Evolutionary conservation across 2,113 vertebrate genomes (phyloP), one percentile per base, ranked within the genome.

Genomic region (Pachycephala philippinensis): DNA sequence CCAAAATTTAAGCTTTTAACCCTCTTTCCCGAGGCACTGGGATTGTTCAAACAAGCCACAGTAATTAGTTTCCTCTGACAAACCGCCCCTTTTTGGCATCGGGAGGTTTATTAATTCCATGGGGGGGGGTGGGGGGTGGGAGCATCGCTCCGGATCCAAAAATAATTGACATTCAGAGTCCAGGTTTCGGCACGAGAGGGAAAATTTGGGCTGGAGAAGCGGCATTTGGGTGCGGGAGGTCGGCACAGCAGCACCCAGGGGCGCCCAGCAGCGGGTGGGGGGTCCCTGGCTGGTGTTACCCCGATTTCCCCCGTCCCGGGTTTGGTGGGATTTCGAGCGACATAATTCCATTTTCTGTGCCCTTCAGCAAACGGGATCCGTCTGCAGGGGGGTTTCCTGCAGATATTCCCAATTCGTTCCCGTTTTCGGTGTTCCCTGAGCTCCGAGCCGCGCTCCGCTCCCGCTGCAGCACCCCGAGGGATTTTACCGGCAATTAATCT

Each of bases 31-130:
- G 9, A 93, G 95, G 95, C 89, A 2, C 49, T 80, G 75, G 86
- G 88, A 52, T 83, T 93, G 95, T 95, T 86, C 89, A 84, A 90
- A 96, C 95, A 94, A 90, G 95, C 89, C 94, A 70, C 81, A 88
- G 76, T 49, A 87, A 95, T 94, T 84, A 81, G 91, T 87, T 94
- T 91, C 84, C 84, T 91, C 78, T 45, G 15, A 84, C 81, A 82
- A 91, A 54, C 90, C 61, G 0, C 33, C 85, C 40, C 70, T 63
- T 85, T 61, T 82, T 96, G 95, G 94, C 92, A 93, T 56, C 7
- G 1, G 1, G 3, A 1, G 2, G 60, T 63, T 81, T 42, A 30
- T 77, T 93, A 49, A n/a, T 50, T 42, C 56, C 5, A n/a, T n/a
- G n/a, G 8, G 16, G 11, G 31, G 13, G 20, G 14, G 11, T 31